phyloP scores from a whole-genome alignment of 2,113 vertebrate species.

The Ammodytes marinus region DNA sequence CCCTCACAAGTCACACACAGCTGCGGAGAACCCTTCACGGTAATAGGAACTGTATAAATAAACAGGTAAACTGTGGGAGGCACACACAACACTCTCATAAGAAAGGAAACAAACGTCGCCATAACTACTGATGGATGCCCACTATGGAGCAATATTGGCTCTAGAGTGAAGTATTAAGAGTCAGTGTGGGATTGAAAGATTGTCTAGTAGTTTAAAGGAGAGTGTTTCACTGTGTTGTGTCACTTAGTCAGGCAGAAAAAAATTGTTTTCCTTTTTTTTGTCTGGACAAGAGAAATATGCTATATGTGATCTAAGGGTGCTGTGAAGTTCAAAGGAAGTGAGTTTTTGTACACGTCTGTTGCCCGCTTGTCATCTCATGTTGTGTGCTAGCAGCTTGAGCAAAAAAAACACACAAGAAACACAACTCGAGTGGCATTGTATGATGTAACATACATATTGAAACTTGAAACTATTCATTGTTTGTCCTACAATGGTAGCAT shows the following conservation, averaged over 20 bases:
- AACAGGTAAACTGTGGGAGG: slow-evolving; percentile 25
- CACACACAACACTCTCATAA: background rate
- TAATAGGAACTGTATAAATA: slow-evolving; percentile 43
- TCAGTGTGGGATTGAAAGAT: background rate
- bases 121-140: slow-evolving; percentile 15
- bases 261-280: background rate
- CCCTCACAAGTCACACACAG: slow-evolving; percentile 8
- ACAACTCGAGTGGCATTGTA: too few relatives aligned
- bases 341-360: too few relatives aligned
- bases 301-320: too few relatives aligned
- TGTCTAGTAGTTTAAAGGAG: background rate
- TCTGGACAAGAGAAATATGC: background rate
- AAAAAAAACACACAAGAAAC: too few relatives aligned
- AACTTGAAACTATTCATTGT: too few relatives aligned
- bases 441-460: too few relatives aligned
- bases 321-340: too few relatives aligned
- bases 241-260: background rate
- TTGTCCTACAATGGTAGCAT: too few relatives aligned
- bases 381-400: background rate
- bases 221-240: background rate
- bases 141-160: background rate
- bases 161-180: too few relatives aligned
- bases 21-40: slow-evolving; percentile 31
- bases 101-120: slow-evolving; percentile 20
- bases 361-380: too few relatives aligned